Percentiles rank a stretch among this genome's conserved stretches.
phyloP scores from a whole-genome alignment of 1,140 invertebrate genomes.

The Temnothorax longispinosus region DNA sequence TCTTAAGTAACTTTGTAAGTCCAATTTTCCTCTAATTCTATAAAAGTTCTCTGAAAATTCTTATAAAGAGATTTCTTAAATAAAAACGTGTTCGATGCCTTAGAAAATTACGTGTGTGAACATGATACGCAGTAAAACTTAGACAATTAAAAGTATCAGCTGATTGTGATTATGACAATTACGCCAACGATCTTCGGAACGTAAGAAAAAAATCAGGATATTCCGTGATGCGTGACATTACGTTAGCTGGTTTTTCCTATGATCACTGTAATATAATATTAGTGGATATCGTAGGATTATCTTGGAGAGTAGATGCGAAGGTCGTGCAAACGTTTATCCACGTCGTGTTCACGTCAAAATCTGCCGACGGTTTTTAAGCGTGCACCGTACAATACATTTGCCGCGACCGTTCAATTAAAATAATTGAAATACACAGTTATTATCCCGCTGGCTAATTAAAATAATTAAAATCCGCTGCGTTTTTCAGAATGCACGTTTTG shows the following conservation, averaged over 20 bases:
- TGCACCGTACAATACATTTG: slow-evolving; percentile 16
- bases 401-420: not conserved
- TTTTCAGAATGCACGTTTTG: not conserved
- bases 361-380: slow-evolving; percentile 10
- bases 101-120: not conserved
- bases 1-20: not conserved
- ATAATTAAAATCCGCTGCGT: slow-evolving; percentile 17
- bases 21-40: not conserved
- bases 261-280: not conserved
- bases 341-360: not conserved
- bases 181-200: not conserved
- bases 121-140: not conserved
- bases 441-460: slow-evolving; percentile 7
- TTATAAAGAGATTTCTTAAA: not conserved
- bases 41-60: not conserved
- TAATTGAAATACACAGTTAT: slow-evolving; percentile 18
- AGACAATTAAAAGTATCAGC: not conserved
- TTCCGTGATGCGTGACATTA: not conserved
- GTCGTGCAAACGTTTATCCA: slow-evolving; percentile 9
- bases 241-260: not conserved
- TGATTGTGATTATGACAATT: not conserved
- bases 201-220: not conserved
- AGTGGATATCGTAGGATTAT: not conserved
- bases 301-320: not conserved
- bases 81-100: not conserved